phyloP scores from a whole-genome alignment of 1,140 invertebrate genomes.

The Teleopsis dalmanni region DNA sequence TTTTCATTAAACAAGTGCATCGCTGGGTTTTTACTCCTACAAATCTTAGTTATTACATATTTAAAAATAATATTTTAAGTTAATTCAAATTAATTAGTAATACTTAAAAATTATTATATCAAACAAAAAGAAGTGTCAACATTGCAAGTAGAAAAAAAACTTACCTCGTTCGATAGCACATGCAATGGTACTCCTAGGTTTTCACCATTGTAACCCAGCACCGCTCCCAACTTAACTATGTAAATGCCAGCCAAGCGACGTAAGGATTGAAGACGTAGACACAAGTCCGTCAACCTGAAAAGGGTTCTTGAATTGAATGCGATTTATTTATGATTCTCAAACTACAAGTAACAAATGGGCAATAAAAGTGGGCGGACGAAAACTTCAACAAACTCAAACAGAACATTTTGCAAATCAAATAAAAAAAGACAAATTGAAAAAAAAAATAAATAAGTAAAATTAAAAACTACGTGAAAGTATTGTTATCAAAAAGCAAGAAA shows the following conservation, averaged over 20 bases:
- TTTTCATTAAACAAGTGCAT: no score
- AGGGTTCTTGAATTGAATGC: constrained; percentile 42
- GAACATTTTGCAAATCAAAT: no score
- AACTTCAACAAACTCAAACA: no score
- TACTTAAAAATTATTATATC: no score
- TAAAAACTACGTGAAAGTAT: no score
- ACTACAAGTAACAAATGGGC: constrained; percentile 29
- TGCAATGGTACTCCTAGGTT: constrained; percentile 45
- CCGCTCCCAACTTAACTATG: constrained; percentile 65
- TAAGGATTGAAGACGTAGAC: constrained; percentile 64
- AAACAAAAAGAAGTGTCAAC: no score
- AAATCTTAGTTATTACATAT: no score
- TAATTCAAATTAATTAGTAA: no score
- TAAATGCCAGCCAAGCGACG: constrained; percentile 68
- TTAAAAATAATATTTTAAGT: no score
- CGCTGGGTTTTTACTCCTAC: no score
- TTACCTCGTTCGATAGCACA: constrained; percentile 48
- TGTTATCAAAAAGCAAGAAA: no score
- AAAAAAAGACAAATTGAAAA: constrained; percentile 33
- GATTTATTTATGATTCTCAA: constrained; percentile 29
- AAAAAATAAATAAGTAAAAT: constrained; percentile 12
- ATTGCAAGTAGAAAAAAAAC: no score
- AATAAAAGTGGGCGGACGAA: constrained; percentile 45
- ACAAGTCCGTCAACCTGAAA: constrained; percentile 60
- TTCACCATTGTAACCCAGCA: constrained; percentile 56